These are phyloP conservation scores for Acronicta alni DNA, from an alignment of 2,888 invertebrate species.

Conservation along the genomic window DNA sequence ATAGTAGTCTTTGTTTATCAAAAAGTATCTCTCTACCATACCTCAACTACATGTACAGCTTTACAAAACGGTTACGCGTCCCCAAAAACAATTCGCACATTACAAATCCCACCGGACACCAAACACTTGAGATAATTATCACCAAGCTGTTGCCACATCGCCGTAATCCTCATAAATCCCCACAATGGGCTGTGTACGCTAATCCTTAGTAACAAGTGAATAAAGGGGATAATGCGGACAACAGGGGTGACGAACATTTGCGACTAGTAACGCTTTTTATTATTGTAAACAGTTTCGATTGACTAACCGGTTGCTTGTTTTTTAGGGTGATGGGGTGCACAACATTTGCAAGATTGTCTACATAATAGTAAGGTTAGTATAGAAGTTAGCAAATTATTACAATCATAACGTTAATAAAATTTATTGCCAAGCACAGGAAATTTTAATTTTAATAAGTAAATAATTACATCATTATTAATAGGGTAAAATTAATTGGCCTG, in stretches of 20 bases:
- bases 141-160: constrained; percentile 49
- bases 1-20: no score
- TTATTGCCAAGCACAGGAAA: no score
- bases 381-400: not conserved
- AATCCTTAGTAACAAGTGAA: constrained; percentile 57
- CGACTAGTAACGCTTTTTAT: constrained; percentile 52
- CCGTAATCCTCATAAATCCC: constrained; percentile 25
- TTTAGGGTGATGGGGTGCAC: constrained; percentile 2
- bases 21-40: not conserved
- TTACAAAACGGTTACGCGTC: constrained; percentile 17
- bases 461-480: not conserved
- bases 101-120: constrained; percentile 36
- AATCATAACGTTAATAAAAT: no score
- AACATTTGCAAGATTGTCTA: not conserved
- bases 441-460: not conserved
- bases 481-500: no score
- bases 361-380: no score
- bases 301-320: constrained; percentile 46
- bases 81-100: constrained; percentile 42
- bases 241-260: constrained; percentile 46
- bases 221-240: constrained; percentile 54
- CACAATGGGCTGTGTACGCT: constrained; percentile 32
- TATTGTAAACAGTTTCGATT: constrained; percentile 54
- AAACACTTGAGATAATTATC: constrained; percentile 55
- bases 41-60: not conserved